Evolutionary conservation across 2,113 vertebrate genomes (phyloP), one percentile per base, ranked within the genome.

Genomic region (Nibea coibor): DNA sequence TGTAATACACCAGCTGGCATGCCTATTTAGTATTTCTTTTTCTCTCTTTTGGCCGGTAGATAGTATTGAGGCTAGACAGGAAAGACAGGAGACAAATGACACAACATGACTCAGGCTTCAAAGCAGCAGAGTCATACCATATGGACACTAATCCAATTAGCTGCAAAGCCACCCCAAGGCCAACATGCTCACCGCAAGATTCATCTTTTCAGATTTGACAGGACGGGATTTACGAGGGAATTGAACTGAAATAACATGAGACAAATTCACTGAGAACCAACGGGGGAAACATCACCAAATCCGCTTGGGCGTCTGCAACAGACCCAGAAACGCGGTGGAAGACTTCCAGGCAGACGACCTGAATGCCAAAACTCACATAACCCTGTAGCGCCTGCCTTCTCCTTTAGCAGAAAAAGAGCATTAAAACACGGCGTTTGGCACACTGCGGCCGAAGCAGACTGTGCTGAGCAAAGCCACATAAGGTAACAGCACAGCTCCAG

Each of bases 141-240:
- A 86, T 76, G 86, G 83, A 81, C 78, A 72, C 68, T 89, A 87
- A 93, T 89, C 86, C 84, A 88, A 86, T 91, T 84, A 89, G 42
- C 54, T 39, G 74, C 47, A 79, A 82, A 81, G 66, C 77, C 70
- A 81, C 22, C 67, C 81, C 64, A 47, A 77, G n/a, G 28, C 22
- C 5, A 42, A 65, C 43, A 10, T 22, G 72, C 43, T 72, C 56
- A 53, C 57, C 53, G 51, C 48, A 58, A 88, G 48, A 73, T 70
- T 83, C 72, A 71, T 88, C 72, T 62, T 53, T 58, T 85, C 74
- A 72, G 76, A 86, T 83, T 81, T 65, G 62, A 73, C 15, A 59
- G 75, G 88, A 86, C 42, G 69, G 65, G 64, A 63, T 67, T 84
- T 71, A 68, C 39, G 50, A 45, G 43, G 43, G 54, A 75, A 42